Percentiles rank a stretch among this genome's conserved stretches.
These are phyloP conservation scores for Autographa pulchrina DNA, from an alignment of 2,888 invertebrate species.

Conservation along the genomic window DNA sequence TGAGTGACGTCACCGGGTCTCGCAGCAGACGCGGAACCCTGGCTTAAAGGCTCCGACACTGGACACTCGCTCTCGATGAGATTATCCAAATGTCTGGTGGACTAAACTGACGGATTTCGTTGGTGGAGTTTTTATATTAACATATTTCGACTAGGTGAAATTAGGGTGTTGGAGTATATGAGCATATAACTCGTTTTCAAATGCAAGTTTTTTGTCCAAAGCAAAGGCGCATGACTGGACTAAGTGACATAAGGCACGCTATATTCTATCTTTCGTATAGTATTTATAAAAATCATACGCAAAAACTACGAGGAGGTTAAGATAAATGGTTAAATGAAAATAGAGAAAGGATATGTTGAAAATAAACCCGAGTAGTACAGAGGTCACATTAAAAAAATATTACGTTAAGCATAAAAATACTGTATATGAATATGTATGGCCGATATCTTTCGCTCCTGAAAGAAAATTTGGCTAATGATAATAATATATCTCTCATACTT, in stretches of 20 bases:
- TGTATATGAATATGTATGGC: no score
- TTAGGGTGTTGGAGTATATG: no score
- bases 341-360: not conserved
- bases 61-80: constrained; percentile 31
- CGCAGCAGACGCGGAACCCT: constrained; percentile 41
- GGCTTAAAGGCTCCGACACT: constrained; percentile 45
- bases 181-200: no score
- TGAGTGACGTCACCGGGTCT: constrained; percentile 34
- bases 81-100: constrained; percentile 42
- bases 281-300: no score
- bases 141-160: no score
- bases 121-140: not conserved
- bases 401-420: not conserved
- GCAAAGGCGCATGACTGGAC: no score
- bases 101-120: constrained; percentile 36
- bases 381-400: not conserved
- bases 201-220: no score
- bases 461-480: not conserved
- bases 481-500: not conserved
- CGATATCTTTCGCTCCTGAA: no score
- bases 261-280: no score
- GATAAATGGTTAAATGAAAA: no score
- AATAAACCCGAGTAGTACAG: not conserved
- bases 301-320: no score
- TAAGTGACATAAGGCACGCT: no score